Percentiles rank a stretch among this genome's conserved stretches.
Conservation (phyloP, 2,888 invertebrate genomes). For the Drosophila multiciliata region DNA sequence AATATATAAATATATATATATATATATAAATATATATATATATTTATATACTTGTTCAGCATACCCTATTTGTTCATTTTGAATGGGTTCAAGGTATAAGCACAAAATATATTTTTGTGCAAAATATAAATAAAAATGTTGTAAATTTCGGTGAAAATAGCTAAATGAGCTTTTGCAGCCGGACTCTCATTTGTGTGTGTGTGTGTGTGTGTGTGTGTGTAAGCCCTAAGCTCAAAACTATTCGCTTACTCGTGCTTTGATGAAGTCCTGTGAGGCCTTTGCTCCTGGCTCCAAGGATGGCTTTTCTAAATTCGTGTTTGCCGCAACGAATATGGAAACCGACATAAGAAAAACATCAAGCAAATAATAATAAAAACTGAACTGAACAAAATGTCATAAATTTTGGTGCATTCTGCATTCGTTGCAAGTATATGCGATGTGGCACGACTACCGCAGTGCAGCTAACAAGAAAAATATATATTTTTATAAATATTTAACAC, state of each 20-base stretch:
- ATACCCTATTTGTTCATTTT: background rate
- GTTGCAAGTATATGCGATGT: slow-evolving; percentile 66
- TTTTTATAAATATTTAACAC: background rate
- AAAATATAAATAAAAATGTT: slow-evolving; percentile 29
- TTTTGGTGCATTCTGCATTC: slow-evolving; percentile 37
- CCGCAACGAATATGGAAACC: background rate
- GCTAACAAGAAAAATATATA: slow-evolving; percentile 7
- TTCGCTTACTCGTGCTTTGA: slow-evolving; percentile 5
- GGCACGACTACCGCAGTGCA: slow-evolving; percentile 56
- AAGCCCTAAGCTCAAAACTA: background rate
- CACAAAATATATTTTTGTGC: slow-evolving; percentile 8
- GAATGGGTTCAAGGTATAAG: background rate
- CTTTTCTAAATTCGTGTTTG: slow-evolving; percentile 45
- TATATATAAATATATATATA: background rate
- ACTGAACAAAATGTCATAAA: slow-evolving; percentile 29
- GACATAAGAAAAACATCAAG: slow-evolving; percentile 9
- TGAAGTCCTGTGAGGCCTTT: slow-evolving; percentile 25
- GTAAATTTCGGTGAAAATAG: slow-evolving; percentile 52
- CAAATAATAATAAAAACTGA: slow-evolving; percentile 1
- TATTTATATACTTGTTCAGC: background rate
- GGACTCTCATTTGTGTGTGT: slow-evolving; percentile 1
- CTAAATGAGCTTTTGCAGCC: slow-evolving; percentile 67
- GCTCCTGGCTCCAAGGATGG: slow-evolving; percentile 9
- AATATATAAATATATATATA: background rate
- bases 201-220: background rate